Base-by-base conservation (phyloP, 2,888 invertebrate species). In the Coenonympha arcania region DNA sequence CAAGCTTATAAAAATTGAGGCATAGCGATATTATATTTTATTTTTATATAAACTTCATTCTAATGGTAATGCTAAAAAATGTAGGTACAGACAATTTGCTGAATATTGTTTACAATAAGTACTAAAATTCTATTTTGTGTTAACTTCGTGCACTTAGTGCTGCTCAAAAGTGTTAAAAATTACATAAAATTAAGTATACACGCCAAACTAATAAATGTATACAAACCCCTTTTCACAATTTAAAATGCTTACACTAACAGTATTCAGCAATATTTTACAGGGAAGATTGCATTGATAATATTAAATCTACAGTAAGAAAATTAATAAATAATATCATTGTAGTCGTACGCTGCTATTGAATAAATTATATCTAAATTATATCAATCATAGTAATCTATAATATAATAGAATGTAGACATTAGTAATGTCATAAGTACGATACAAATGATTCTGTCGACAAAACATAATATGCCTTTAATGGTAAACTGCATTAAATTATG, bases 1-100 rank as follows among this genome's bases (percentile, higher is more conserved):
- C 58, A 63, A 63, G 66, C 64, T 70, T 71, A 70, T 66, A 63
- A 64, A 48, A 57, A 24, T 56, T 55, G 52, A 33, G 50, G 15
- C 28, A 41, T 18, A 41, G 16, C 26, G 13, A 24, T 18, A 40
- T 31, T 31, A 31, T 52, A 50, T 48, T 15, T 50, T 55, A 42
- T 39, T 39, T 47, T 31, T 3, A 30, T 18, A 30, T 6, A 16
- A 19, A 15, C n/a, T 15, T 30, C 11, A 18, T 28, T 20, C 39
- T 48, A 22, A n/a, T 52, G 44, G 24, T 33, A 44, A 48, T 31
- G 24, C 42, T 31, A 50, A 48, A 51, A 50, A 54, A 15, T 33
- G 6, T 9, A 39, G 9, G 9, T 15, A 15, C 3, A 24, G 9
- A 19, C 6, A 39, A 15, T 15, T 39, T n/a, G 18, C 18, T 18